phyloP scores from a whole-genome alignment of 2,797 vertebrate species.

The Ambastaia sidthimunki region DNA sequence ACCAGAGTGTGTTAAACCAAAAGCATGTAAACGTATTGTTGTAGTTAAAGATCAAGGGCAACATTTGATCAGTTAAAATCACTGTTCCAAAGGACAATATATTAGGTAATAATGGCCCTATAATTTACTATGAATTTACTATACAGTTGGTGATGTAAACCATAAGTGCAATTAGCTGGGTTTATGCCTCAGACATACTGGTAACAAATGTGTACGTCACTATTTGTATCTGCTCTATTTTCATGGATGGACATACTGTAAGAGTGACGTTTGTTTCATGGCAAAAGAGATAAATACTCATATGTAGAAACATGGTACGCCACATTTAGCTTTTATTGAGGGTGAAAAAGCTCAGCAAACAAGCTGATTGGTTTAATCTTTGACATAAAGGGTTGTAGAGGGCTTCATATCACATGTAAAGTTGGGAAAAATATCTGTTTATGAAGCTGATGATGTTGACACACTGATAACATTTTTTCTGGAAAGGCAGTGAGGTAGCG shows the following conservation, averaged over 20 bases:
- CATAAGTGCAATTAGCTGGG: neutral
- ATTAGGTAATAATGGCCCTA: neutral
- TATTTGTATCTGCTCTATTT: neutral
- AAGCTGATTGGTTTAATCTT: slow-evolving; percentile 40
- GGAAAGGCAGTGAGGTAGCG: neutral
- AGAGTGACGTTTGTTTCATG: neutral
- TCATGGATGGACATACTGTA: neutral
- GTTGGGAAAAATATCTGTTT: slow-evolving; percentile 24
- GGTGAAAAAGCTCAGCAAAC: slow-evolving; percentile 34
- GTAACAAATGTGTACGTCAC: neutral
- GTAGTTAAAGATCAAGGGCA: neutral
- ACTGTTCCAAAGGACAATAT: neutral
- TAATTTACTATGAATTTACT: too few relatives aligned
- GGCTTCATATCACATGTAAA: slow-evolving; percentile 32
- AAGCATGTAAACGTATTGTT: neutral
- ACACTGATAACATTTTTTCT: slow-evolving; percentile 33
- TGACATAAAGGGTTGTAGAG: slow-evolving; percentile 25
- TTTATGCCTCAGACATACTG: neutral
- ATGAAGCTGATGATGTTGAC: slow-evolving; percentile 38
- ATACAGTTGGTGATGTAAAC: neutral
- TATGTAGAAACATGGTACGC: slow-evolving; percentile 12
- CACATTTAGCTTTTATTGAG: slow-evolving; percentile 35
- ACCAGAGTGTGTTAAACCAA: neutral
- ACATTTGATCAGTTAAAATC: neutral
- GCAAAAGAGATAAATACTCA: neutral